Evolutionary conservation across 2,113 vertebrate genomes (phyloP), one percentile per base, ranked within the genome.

Genomic region (Harpagus bidentatus): DNA sequence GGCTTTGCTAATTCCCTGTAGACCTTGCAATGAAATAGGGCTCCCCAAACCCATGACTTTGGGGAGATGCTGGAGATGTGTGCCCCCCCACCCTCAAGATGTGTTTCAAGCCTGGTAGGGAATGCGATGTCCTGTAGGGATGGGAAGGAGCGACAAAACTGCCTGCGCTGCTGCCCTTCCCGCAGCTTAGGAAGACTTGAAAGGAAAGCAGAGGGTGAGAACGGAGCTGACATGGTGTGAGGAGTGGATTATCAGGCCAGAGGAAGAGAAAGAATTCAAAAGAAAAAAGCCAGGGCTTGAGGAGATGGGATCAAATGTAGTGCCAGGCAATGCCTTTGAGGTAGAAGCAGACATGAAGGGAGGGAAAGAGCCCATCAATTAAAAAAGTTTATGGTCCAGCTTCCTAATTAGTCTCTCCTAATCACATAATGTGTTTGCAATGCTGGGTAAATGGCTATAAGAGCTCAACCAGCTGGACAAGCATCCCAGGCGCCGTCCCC

Each of bases 101-200:
- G 38, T 5, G 5, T 66, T 45, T 40, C 19, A 59, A 19, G 16
- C 63, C 31, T 31, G 42, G 29, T 16, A 48, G 38, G 25, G 31
- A 11, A 25, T 53, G 45, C 0, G 3, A 14, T 22, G 32, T 22
- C 73, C 74, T 13, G 2, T 16, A 8, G 36, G 47, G 53, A 16
- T 34, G 50, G 42, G 48, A 55, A 50, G 7, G 66, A 34, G 16
- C 32, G 38, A 38, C 6, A 25, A 38, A 65, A 42, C 36, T 2
- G 0, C 13, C 28, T 5, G 13, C 0, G 1, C 7, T 0, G 4
- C 29, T 38, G 17, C n/a, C 11, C 11, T 63, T 19, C 25, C 26
- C 0, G 5, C 2, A 0, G 48, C 16, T 56, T 61, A 21, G 26
- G 55, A n/a, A 52, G 23, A 26, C 73, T 34, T 16, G 56, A 20